Conservation (phyloP, 2,113 vertebrate genomes). For the Zootoca vivipara region DNA sequence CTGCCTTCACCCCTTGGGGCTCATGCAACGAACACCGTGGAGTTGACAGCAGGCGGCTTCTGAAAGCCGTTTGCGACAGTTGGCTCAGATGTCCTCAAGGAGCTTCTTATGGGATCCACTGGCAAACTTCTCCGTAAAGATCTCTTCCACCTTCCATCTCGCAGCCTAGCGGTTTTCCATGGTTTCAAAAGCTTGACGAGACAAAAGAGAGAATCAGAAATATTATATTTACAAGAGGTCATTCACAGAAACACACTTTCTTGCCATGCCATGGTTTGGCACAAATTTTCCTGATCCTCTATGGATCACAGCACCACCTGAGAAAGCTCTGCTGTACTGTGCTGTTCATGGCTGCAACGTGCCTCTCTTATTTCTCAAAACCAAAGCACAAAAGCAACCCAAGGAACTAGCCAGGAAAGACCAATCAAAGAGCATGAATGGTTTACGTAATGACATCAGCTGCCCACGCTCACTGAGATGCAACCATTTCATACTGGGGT, state of each 20-base stretch:
- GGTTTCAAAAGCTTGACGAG: constrained; percentile 75
- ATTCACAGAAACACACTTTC: not conserved
- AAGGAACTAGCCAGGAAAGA: not conserved
- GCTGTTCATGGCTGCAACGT: not conserved
- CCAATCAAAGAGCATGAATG: not conserved
- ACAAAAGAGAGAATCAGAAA: constrained; percentile 20
- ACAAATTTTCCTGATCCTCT: not conserved
- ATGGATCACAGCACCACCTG: not conserved
- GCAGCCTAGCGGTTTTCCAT: constrained; percentile 64
- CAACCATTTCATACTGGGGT: not conserved
- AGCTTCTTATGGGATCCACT: constrained; percentile 3
- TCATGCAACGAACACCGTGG: constrained; percentile 3
- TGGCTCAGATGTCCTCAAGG: constrained; percentile 27
- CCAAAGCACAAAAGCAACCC: not conserved
- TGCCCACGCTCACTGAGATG: not conserved
- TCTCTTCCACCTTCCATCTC: constrained; percentile 36
- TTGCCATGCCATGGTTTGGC: not conserved
- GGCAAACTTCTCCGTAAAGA: constrained; percentile 29
- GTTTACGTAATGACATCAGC: not conserved
- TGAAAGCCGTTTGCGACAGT: constrained; percentile 29
- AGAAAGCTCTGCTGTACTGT: not conserved
- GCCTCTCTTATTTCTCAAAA: not conserved
- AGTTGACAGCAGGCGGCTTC: constrained; percentile 38
- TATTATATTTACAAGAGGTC: constrained; percentile 25
- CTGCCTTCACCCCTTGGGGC: not conserved